Evolutionary conservation across 2,797 vertebrate genomes (phyloP).

Genomic region (Dromococcyx pavoninus): DNA sequence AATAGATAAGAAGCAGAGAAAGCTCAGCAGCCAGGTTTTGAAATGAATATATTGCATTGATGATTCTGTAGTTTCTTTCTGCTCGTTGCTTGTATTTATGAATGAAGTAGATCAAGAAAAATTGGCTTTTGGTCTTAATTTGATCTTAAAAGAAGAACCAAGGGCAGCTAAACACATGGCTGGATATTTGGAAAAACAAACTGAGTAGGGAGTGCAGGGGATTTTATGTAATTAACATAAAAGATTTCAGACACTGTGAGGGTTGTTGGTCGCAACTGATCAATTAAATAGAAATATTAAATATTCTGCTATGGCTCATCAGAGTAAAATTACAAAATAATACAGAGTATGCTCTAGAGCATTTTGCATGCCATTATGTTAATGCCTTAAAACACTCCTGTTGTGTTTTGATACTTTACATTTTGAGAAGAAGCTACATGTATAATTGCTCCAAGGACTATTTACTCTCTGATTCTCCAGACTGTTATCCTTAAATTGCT

Average conservation of each 20-base stretch:
- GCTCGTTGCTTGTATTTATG: background rate
- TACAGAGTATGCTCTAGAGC: accelerated
- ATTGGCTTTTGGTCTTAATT: background rate
- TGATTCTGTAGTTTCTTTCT: background rate
- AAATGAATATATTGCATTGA: background rate
- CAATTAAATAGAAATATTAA: background rate
- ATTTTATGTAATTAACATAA: background rate
- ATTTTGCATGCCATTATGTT: background rate
- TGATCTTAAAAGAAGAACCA: background rate
- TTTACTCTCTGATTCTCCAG: background rate
- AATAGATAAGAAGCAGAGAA: background rate
- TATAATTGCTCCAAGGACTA: background rate
- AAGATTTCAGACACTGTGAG: background rate
- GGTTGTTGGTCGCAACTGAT: background rate
- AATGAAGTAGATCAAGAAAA: background rate
- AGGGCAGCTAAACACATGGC: background rate
- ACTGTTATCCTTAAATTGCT: background rate
- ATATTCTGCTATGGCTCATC: background rate
- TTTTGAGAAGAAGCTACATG: background rate
- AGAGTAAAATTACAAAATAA: background rate
- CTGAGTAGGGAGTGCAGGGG: background rate
- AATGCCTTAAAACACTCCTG: background rate
- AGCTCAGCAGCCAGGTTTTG: background rate
- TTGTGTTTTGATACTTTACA: background rate
- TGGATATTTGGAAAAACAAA: background rate